Percentiles rank a stretch among this genome's conserved stretches.
phyloP scores from a whole-genome alignment of 2,797 vertebrate genomes.

The Clarias pachynema region DNA sequence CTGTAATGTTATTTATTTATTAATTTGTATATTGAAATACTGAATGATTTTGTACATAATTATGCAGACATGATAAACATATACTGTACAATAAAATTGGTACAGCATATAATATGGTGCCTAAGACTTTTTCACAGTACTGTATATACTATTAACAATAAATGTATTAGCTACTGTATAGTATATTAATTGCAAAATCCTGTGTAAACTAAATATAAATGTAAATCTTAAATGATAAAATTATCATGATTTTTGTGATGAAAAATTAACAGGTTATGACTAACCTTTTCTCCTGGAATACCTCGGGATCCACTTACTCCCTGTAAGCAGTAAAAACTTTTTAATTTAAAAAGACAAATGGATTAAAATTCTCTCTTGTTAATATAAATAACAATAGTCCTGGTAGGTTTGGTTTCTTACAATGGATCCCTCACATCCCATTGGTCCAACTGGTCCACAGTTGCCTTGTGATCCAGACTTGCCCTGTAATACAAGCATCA shows the following conservation, averaged over 20 bases:
- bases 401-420: not conserved
- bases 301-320: conserved; percentile 66
- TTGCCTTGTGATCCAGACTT: conserved; percentile 49
- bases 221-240: not conserved
- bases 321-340: conserved; percentile 51
- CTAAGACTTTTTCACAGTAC: no score
- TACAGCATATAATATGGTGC: no score
- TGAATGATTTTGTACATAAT: no score
- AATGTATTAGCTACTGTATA: not conserved
- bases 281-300: conserved; percentile 73
- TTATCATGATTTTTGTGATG: not conserved
- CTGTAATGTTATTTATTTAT: no score
- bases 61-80: no score
- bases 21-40: no score
- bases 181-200: not conserved
- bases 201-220: not conserved
- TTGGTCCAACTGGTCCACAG: conserved; percentile 51
- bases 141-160: not conserved
- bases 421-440: conserved; percentile 3
- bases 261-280: conserved; percentile 4
- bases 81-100: no score
- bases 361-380: not conserved
- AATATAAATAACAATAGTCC: not conserved
- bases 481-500: conserved; percentile 24
- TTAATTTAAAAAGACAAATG: not conserved